Percentiles rank a stretch among this genome's conserved stretches.
Evolutionary conservation across 2,113 vertebrate genomes (phyloP).

Genomic region (Serinus canaria): DNA sequence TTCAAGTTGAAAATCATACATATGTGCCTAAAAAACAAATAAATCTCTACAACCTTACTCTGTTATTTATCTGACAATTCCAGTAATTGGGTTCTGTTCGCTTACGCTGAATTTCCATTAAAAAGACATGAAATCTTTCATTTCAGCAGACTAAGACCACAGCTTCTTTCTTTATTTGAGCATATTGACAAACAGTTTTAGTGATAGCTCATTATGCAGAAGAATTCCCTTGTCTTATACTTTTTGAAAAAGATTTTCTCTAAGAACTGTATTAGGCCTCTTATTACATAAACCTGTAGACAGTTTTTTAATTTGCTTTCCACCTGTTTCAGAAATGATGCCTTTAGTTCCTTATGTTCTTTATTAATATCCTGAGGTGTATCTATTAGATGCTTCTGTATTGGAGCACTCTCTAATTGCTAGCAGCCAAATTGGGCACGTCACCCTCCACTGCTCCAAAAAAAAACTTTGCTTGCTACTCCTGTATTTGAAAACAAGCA

Average conservation of each 20-base stretch:
- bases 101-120: neutral
- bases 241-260: neutral
- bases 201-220: neutral
- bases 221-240: neutral
- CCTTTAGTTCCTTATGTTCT: neutral
- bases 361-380: neutral
- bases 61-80: conserved; percentile 40
- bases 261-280: neutral
- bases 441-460: neutral
- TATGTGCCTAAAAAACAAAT: neutral
- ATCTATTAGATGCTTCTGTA: neutral
- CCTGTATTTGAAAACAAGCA: neutral
- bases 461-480: neutral
- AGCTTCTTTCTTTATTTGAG: neutral
- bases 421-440: neutral
- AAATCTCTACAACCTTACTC: neutral
- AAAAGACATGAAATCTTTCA: neutral
- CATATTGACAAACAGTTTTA: neutral
- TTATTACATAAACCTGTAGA: neutral
- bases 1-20: conserved; percentile 12
- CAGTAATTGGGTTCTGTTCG: neutral
- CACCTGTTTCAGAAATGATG: neutral
- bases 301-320: neutral
- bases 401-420: neutral
- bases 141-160: neutral